Conservation (phyloP, 2,888 invertebrate genomes). For the Orthosia cruda region DNA sequence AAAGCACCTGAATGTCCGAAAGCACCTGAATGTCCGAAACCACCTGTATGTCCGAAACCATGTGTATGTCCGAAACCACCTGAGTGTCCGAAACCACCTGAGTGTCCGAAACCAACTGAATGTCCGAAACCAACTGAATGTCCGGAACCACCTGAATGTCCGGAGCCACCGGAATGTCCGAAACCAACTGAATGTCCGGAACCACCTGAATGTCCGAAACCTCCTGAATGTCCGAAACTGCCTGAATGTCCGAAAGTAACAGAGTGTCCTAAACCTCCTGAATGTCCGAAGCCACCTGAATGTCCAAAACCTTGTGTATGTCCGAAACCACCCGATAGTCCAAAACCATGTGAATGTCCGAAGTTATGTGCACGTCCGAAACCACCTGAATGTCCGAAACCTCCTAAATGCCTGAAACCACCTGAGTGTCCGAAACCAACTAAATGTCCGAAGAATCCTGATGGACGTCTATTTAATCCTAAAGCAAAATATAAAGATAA, state of each 20-base stretch:
- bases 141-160: background rate
- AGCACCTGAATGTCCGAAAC: background rate
- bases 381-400: background rate
- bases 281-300: background rate
- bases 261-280: background rate
- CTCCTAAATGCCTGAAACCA: background rate
- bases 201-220: background rate
- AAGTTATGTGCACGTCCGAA: background rate
- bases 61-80: background rate
- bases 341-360: background rate
- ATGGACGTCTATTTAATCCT: background rate
- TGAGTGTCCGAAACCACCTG: background rate
- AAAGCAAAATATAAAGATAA: constrained; percentile 11
- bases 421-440: background rate
- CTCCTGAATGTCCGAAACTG: background rate
- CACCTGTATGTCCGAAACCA: background rate
- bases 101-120: background rate
- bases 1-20: background rate
- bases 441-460: background rate
- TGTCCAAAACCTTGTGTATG: background rate
- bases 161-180: background rate
- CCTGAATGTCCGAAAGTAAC: background rate
- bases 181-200: background rate
- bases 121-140: background rate
- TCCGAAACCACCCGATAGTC: no score